Conservation (phyloP, 2,797 vertebrate species). For the Bovichtus variegatus region DNA sequence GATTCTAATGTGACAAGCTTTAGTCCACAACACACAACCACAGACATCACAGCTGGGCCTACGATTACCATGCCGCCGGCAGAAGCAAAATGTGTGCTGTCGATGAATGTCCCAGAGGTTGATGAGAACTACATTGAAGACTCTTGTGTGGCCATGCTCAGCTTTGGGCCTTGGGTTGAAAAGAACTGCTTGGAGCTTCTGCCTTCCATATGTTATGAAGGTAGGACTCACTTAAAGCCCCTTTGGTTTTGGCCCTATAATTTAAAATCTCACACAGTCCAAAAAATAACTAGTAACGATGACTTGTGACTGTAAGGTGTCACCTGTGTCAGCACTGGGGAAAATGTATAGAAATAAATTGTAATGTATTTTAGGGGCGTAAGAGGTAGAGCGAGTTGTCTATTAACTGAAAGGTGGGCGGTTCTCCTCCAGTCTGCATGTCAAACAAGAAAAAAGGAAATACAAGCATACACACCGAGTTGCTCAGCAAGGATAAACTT, state of each 20-base stretch:
- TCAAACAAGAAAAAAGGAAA: too few relatives aligned
- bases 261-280: not conserved
- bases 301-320: not conserved
- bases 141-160: slow-evolving; percentile 78
- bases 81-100: not conserved
- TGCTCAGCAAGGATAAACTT: too few relatives aligned
- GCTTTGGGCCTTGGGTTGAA: slow-evolving; percentile 81
- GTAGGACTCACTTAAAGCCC: slow-evolving; percentile 56
- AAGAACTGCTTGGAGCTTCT: slow-evolving; percentile 60
- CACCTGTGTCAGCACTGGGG: not conserved
- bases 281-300: not conserved
- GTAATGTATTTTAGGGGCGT: too few relatives aligned
- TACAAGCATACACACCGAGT: too few relatives aligned
- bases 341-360: not conserved
- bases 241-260: not conserved
- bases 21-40: too few relatives aligned
- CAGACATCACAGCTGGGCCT: too few relatives aligned
- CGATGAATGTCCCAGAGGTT: too few relatives aligned
- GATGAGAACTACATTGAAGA: slow-evolving; percentile 49
- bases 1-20: too few relatives aligned
- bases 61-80: accelerated
- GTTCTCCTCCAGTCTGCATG: too few relatives aligned
- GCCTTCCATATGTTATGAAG: slow-evolving; percentile 84
- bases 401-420: too few relatives aligned
- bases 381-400: too few relatives aligned